Percentiles rank a stretch among this genome's conserved stretches.
phyloP scores from a whole-genome alignment of 1,140 invertebrate genomes.

The Drosophila fuyamai region DNA sequence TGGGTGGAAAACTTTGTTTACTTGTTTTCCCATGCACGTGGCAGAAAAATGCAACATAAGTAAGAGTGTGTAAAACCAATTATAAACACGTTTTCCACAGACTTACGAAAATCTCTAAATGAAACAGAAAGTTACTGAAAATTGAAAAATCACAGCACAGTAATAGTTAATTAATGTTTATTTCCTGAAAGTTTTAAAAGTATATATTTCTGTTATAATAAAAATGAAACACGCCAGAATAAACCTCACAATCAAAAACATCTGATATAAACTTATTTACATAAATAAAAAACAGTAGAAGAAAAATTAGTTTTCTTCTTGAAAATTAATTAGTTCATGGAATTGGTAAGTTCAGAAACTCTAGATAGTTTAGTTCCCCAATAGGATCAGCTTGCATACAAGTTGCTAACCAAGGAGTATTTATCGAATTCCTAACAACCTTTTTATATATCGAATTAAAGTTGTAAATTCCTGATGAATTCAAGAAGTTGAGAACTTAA shows the following conservation, averaged over 20 bases:
- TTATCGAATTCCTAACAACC: slow-evolving; percentile 1
- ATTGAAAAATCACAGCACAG: slow-evolving; percentile 10
- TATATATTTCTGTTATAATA: neutral
- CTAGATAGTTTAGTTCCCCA: neutral
- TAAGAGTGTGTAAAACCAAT: slow-evolving; percentile 58
- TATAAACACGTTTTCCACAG: slow-evolving; percentile 40
- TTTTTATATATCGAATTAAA: slow-evolving; percentile 36
- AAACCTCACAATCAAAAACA: no score
- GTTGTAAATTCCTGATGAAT: slow-evolving; percentile 22
- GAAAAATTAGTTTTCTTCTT: no score
- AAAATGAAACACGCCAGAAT: neutral
- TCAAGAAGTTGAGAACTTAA: slow-evolving; percentile 44
- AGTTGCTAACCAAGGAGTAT: slow-evolving; percentile 5
- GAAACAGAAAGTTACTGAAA: slow-evolving; percentile 9
- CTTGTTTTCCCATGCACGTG: slow-evolving; percentile 29
- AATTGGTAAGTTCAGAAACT: no score
- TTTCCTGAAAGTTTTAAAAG: neutral
- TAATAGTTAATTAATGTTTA: neutral
- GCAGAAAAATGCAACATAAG: slow-evolving; percentile 38
- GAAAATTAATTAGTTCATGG: no score
- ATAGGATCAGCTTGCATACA: neutral
- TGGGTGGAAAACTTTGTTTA: slow-evolving; percentile 40
- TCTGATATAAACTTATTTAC: no score
- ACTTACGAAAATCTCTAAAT: slow-evolving; percentile 19
- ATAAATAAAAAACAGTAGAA: no score